These are phyloP conservation scores for Microtus montanus DNA, from an alignment of 2,113 vertebrate genomes.

Conservation along the genomic window DNA sequence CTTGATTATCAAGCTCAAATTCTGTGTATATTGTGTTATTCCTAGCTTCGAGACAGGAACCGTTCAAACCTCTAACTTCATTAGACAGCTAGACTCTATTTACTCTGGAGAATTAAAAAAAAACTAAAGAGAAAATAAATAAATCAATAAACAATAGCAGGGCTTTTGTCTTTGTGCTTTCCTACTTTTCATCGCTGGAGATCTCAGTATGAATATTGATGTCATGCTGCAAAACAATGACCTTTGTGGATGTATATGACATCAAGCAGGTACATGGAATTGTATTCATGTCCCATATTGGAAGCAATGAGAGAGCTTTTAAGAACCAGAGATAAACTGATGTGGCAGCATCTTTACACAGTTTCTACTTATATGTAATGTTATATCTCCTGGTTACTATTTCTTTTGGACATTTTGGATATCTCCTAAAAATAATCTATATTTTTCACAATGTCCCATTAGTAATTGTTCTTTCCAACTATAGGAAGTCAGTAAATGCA, in stretches of 20 bases:
- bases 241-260: background rate
- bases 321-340: background rate
- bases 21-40: background rate
- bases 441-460: background rate
- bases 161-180: background rate
- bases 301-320: background rate
- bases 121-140: background rate
- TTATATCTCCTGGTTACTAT: background rate
- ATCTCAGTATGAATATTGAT: background rate
- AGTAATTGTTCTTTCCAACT: background rate
- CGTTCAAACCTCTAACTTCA: background rate
- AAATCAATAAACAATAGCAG: background rate
- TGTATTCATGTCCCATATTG: background rate
- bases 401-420: background rate
- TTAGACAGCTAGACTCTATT: background rate
- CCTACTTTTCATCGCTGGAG: background rate
- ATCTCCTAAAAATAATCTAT: background rate
- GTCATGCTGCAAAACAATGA: background rate
- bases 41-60: background rate
- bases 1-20: background rate
- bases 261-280: background rate
- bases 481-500: background rate
- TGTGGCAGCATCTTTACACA: background rate
- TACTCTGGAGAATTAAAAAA: background rate
- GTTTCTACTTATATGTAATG: background rate